phyloP scores from a whole-genome alignment of 2,888 invertebrate genomes.

The Ormyrus pomaceus region DNA sequence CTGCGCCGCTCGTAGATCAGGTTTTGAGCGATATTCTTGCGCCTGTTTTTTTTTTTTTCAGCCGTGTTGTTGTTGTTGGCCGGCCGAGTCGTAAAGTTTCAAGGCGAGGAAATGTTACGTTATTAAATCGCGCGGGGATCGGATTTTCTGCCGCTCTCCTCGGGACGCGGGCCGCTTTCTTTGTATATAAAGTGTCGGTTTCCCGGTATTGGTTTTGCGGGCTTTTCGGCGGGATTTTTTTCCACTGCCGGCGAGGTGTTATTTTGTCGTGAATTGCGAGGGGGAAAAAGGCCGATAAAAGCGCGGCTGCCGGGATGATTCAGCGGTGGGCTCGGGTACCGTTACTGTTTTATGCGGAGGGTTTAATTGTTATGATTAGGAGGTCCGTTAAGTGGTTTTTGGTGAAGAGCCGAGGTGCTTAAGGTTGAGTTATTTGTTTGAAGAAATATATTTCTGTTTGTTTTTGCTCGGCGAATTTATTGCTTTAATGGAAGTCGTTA shows the following conservation, averaged over 20 bases:
- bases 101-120: slow-evolving; percentile 15
- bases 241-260: not conserved
- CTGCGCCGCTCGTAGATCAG: slow-evolving; percentile 48
- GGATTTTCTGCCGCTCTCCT: not conserved
- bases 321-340: not conserved
- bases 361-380: not conserved
- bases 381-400: no score
- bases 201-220: slow-evolving; percentile 38
- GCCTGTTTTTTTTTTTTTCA: not conserved
- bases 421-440: no score
- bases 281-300: slow-evolving; percentile 1
- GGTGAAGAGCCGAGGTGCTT: no score
- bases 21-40: slow-evolving; percentile 29
- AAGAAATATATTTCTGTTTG: no score
- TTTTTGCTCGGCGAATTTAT: no score
- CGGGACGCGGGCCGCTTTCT: slow-evolving; percentile 8
- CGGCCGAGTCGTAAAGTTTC: slow-evolving; percentile 14
- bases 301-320: not conserved
- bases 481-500: no score
- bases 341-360: no score
- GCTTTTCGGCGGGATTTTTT: no score
- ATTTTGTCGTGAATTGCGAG: not conserved
- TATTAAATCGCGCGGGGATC: slow-evolving; percentile 25
- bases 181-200: slow-evolving; percentile 26
- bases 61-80: not conserved